Conservation (phyloP, 2,888 invertebrate genomes). For the Mellilla xanthometata region DNA sequence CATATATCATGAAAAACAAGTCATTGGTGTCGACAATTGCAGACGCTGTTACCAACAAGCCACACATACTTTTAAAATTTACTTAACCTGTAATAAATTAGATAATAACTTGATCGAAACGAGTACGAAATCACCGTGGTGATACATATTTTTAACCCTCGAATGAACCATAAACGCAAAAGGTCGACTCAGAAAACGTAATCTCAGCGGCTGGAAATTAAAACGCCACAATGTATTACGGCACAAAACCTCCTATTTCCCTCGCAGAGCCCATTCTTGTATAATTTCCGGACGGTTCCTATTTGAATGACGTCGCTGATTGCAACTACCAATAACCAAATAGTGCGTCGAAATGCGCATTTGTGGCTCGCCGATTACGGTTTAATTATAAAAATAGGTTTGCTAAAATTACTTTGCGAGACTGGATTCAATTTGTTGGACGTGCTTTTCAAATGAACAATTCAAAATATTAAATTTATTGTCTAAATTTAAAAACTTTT, state of each 20-base stretch:
- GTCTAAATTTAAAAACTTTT: too few relatives aligned
- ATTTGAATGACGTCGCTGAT: slow-evolving; percentile 30
- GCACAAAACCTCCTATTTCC: slow-evolving; percentile 26
- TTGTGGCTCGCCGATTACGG: slow-evolving; percentile 21
- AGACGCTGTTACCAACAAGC: too few relatives aligned
- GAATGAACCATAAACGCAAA: too few relatives aligned
- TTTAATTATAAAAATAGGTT: slow-evolving; percentile 20
- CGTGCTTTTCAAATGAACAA: background rate
- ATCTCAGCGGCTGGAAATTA: slow-evolving; percentile 1
- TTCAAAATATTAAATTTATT: too few relatives aligned
- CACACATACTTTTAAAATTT: too few relatives aligned
- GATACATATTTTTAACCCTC: too few relatives aligned
- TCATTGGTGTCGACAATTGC: too few relatives aligned
- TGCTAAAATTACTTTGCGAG: slow-evolving; percentile 2
- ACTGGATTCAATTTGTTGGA: slow-evolving; percentile 2
- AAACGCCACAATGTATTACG: slow-evolving; percentile 7
- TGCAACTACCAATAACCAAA: slow-evolving; percentile 29
- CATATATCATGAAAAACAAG: too few relatives aligned
- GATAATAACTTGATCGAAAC: too few relatives aligned
- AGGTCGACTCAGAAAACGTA: background rate
- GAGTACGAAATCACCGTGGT: too few relatives aligned
- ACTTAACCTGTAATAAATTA: too few relatives aligned
- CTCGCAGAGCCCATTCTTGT: slow-evolving; percentile 27
- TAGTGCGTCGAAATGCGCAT: slow-evolving; percentile 21
- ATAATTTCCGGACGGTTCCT: slow-evolving; percentile 30